Conservation (phyloP, 2,888 invertebrate genomes). For the Serripes groenlandicus region DNA sequence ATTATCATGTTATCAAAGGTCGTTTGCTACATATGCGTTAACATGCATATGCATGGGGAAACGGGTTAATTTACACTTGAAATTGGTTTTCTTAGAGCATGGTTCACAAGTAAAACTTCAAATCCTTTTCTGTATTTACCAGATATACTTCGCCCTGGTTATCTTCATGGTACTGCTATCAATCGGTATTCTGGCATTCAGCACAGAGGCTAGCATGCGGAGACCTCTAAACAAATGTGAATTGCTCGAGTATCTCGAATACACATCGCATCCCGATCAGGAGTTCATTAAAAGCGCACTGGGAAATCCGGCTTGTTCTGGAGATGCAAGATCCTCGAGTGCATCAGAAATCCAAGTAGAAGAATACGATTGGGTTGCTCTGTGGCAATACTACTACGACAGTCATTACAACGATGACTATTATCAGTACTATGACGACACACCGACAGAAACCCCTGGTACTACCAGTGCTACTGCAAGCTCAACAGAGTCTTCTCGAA, state of each 20-base stretch:
- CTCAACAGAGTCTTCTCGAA: too few species aligned
- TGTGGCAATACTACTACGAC: conserved; percentile 3
- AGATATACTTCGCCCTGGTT: conserved; percentile 49
- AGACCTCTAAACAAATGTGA: conserved; percentile 47
- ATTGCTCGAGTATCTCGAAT: conserved; percentile 43
- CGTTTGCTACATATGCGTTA: not conserved
- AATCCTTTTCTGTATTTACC: conserved; percentile 15
- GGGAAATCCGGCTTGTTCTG: conserved; percentile 5
- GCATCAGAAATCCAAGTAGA: not conserved
- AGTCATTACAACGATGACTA: not conserved
- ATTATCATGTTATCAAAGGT: not conserved
- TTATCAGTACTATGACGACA: not conserved
- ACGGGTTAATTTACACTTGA: not conserved
- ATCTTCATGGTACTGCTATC: conserved; percentile 51
- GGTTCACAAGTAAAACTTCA: not conserved
- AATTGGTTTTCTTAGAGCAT: not conserved
- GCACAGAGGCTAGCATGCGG: conserved; percentile 45
- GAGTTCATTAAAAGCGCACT: not conserved
- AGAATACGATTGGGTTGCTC: conserved; percentile 1
- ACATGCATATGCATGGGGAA: not conserved
- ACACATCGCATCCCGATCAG: not conserved
- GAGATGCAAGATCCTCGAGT: not conserved
- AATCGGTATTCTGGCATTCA: conserved; percentile 43
- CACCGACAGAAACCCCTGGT: not conserved
- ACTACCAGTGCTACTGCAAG: not conserved